These are phyloP conservation scores for Philopotamus ludificatus DNA, from an alignment of 1,140 invertebrate species.

Conservation along the genomic window DNA sequence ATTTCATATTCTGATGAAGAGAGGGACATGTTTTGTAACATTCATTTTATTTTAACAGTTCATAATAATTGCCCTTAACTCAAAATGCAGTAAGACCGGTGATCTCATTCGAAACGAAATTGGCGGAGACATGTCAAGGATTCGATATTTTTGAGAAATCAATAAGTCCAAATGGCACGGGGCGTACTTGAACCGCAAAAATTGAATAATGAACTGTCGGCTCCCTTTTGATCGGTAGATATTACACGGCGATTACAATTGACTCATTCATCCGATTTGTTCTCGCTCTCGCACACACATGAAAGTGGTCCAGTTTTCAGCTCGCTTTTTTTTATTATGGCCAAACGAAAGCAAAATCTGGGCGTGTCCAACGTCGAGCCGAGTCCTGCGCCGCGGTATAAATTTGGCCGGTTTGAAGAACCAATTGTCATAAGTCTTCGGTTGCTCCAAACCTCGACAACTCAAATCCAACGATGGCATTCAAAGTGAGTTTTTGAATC, in stretches of 20 bases:
- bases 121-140: background rate
- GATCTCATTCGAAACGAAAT: background rate
- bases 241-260: background rate
- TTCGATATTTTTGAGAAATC: background rate
- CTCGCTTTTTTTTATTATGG: conserved; percentile 7
- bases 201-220: background rate
- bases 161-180: background rate
- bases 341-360: conserved; percentile 18
- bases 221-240: background rate
- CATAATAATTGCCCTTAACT: background rate
- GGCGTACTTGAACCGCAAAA: background rate
- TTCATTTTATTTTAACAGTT: background rate
- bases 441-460: conserved; percentile 19
- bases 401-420: conserved; percentile 2
- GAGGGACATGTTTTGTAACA: too few species aligned
- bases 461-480: conserved; percentile 16
- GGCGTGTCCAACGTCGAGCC: conserved; percentile 4
- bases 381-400: conserved; percentile 23
- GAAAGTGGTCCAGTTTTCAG: conserved; percentile 25
- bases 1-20: too few species aligned
- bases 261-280: background rate
- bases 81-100: background rate
- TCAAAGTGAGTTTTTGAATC: conserved; percentile 17
- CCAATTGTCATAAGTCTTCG: conserved; percentile 20
- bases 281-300: background rate